Percentiles rank a stretch among this genome's conserved stretches.
Evolutionary conservation across 2,113 vertebrate genomes (phyloP).

Genomic region (Megaceryle torquata): DNA sequence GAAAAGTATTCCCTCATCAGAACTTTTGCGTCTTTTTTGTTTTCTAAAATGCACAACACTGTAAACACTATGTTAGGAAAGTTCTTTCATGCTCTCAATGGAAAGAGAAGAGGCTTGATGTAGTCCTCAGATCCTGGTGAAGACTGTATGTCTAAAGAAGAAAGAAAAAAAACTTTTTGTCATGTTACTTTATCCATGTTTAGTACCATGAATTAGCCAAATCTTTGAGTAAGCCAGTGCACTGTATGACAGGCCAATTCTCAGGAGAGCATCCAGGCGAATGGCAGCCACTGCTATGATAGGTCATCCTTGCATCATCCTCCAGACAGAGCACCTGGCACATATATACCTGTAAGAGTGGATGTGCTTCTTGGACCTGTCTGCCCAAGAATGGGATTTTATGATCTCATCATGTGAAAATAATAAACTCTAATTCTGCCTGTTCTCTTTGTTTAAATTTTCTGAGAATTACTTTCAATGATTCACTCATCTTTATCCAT

Average conservation of each 20-base stretch:
- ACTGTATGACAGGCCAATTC: not conserved
- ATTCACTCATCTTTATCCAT: not conserved
- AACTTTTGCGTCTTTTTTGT: not conserved
- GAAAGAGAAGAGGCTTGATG: not conserved
- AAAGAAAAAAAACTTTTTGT: not conserved
- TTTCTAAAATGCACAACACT: not conserved
- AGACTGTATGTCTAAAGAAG: not conserved
- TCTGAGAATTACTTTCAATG: not conserved
- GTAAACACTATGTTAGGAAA: not conserved
- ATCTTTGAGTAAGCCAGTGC: not conserved
- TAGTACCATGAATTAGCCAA: not conserved
- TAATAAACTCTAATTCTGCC: not conserved
- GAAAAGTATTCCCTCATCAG: not conserved
- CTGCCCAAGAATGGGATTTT: not conserved
- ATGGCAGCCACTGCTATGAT: not conserved
- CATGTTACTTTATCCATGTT: not conserved
- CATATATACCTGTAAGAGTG: not conserved
- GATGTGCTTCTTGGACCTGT: not conserved
- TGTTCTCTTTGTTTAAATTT: not conserved
- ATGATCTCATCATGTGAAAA: not conserved
- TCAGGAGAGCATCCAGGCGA: not conserved
- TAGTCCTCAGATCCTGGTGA: not conserved
- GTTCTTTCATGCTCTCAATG: not conserved
- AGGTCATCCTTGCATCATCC: fast-evolving
- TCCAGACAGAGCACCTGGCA: not conserved